Evolutionary conservation across 2,797 vertebrate species (phyloP), one percentile per base, ranked within the genome.

Genomic region (Nannoperca australis): DNA sequence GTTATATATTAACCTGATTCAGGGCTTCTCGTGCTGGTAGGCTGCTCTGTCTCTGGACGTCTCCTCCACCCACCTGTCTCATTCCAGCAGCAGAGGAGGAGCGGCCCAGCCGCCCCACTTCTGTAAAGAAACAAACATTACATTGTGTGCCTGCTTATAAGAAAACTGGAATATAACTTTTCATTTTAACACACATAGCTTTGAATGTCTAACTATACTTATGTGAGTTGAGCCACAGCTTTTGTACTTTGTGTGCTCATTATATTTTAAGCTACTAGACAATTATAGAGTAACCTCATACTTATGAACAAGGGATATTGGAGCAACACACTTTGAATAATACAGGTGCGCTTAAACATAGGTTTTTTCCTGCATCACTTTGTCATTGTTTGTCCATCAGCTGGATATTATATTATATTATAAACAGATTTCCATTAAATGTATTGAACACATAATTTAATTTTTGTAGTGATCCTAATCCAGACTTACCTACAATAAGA

Each of bases 41-140:
- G 85, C 96, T 97, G 93, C 96, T 96, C 82, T 97, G 97, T 73
- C 96, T 94, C 66, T 96, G 96, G 45, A 95, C 92, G 22, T 96
- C 96, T 85, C 94, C 95, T 87, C 94, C 92, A 76, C 90, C 94
- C 53, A 94, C 95, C 67, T 97, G 97, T 69, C 96, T 96, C 56
- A 97, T 96, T 63, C 97, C 97, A 0, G 97, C 97, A 78, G 97
- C 96, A 89, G 97, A 98, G 72, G 97, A 97, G 0, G 97, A 98
- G 72, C 97, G 96, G 61, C 97, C 97, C 85, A 98, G 95, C 77
- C 97, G 96, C 87, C 96, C 96, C 86, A 96, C 95, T 92, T 98
- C 97, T 98, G 93, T 30, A 91, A 79, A 70, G 79, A 88, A 87
- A 89, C 78, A 90, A 82, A 83, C 60, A 83, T 90, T 64, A 87